These are phyloP conservation scores for Papio anubis DNA, from an alignment of 2,113 vertebrate species.

Conservation along the genomic window DNA sequence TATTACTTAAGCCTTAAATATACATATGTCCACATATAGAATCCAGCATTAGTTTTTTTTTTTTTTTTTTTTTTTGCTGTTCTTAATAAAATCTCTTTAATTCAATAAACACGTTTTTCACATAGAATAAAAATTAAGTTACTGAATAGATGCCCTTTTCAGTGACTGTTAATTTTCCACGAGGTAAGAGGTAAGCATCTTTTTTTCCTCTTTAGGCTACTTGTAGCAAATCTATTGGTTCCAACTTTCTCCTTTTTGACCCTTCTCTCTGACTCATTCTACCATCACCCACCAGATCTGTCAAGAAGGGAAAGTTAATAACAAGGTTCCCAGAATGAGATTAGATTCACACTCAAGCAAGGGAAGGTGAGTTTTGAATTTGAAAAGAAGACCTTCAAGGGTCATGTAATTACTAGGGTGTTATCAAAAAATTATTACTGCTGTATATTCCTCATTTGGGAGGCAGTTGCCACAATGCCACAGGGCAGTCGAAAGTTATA, in stretches of 20 bases:
- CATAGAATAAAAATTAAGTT: constrained; percentile 38
- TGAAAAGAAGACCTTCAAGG: constrained; percentile 74
- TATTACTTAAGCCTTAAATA: neutral
- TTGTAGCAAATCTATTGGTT: constrained; percentile 45
- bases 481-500: constrained; percentile 59
- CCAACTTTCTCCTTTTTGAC: constrained; percentile 40
- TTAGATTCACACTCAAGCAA: constrained; percentile 67
- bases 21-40: neutral
- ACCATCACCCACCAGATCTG: constrained; percentile 59
- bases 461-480: constrained; percentile 49
- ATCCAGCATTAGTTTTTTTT: neutral
- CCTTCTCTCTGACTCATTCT: constrained; percentile 60
- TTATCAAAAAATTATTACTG: constrained; percentile 77
- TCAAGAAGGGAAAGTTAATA: constrained; percentile 75
- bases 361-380: constrained; percentile 70
- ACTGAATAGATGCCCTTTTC: neutral
- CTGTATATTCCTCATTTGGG: constrained; percentile 59
- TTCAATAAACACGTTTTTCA: neutral
- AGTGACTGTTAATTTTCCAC: constrained; percentile 39
- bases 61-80: neutral
- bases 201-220: neutral
- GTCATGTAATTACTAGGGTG: constrained; percentile 73
- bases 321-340: constrained; percentile 68
- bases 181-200: neutral
- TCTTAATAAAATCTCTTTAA: constrained; percentile 6